Evolutionary conservation across 2,797 vertebrate species (phyloP).

Genomic region (Lerista edwardsae): DNA sequence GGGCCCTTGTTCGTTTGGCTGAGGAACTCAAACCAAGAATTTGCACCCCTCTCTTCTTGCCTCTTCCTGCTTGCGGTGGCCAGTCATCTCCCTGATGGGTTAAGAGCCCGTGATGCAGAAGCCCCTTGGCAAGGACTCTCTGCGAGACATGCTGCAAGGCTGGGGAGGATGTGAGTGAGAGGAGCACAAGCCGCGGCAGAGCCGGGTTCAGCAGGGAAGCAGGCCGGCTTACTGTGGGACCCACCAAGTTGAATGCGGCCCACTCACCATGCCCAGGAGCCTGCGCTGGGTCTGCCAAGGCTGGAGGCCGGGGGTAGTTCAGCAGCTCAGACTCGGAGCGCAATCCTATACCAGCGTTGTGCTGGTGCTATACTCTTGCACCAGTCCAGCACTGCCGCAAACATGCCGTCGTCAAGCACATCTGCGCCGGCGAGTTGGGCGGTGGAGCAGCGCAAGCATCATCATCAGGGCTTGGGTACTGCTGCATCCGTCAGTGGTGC

Average conservation of each 20-base stretch:
- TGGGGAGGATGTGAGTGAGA: not conserved
- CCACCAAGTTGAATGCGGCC: not conserved
- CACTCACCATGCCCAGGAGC: not conserved
- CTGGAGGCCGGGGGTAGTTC: too few relatives aligned
- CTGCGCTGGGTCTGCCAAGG: not conserved
- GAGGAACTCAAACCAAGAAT: conserved; percentile 32
- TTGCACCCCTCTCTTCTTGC: conserved; percentile 33
- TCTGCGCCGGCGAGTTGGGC: too few relatives aligned
- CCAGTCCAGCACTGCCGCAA: too few relatives aligned
- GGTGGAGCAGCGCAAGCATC: too few relatives aligned
- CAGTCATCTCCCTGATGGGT: not conserved
- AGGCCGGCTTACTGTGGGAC: too few relatives aligned
- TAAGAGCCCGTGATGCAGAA: not conserved
- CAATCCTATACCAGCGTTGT: too few relatives aligned
- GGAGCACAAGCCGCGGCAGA: not conserved
- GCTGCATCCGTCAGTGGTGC: too few relatives aligned
- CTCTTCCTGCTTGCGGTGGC: rapidly evolving
- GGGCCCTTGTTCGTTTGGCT: not conserved
- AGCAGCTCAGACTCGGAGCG: not conserved
- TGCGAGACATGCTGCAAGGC: not conserved
- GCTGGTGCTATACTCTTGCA: too few relatives aligned
- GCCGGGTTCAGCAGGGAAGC: too few relatives aligned
- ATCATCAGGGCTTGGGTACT: too few relatives aligned
- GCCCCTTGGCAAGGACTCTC: not conserved
- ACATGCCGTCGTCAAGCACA: too few relatives aligned